A percentile compares a stretch with the other conserved stretches of the same genome.
Evolutionary conservation across 1,140 invertebrate genomes (phyloP).

Genomic region (Trachelipus rathkii): DNA sequence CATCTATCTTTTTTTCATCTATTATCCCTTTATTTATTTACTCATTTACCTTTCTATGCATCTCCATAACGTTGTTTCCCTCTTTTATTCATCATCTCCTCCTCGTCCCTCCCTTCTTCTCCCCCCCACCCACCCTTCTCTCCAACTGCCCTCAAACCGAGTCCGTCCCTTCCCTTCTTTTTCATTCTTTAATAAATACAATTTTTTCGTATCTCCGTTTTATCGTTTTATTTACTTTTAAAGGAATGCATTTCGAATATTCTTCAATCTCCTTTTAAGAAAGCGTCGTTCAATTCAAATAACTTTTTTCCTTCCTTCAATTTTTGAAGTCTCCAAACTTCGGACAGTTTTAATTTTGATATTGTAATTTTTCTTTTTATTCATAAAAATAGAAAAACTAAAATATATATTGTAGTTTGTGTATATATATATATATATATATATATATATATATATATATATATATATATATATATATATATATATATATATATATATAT

Average conservation of each 20-base stretch:
- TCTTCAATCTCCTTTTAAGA: constrained; percentile 6
- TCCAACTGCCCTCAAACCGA: not conserved
- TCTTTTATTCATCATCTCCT: not conserved
- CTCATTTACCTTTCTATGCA: too few species aligned
- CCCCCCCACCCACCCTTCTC: not conserved
- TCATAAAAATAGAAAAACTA: not conserved
- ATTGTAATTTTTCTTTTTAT: not conserved
- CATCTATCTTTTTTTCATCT: too few species aligned
- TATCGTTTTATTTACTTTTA: constrained; percentile 12
- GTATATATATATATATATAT: constrained; percentile 3
- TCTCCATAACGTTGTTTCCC: too few species aligned
- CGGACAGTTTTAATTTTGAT: constrained; percentile 3
- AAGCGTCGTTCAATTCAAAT: constrained; percentile 4
- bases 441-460: constrained; percentile 15
- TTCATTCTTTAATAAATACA: not conserved
- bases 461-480: constrained; percentile 15
- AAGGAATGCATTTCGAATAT: constrained; percentile 8
- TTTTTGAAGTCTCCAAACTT: not conserved
- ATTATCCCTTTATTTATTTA: too few species aligned
- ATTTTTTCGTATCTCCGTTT: constrained; percentile 6
- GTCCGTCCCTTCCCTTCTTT: not conserved
- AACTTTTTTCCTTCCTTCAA: not conserved
- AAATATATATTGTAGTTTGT: not conserved
- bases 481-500: not conserved
- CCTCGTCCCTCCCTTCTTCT: not conserved